A percentile compares a stretch with the other conserved stretches of the same genome.
phyloP scores from a whole-genome alignment of 2,797 vertebrate species.

The Epinephelus malabaricus region DNA sequence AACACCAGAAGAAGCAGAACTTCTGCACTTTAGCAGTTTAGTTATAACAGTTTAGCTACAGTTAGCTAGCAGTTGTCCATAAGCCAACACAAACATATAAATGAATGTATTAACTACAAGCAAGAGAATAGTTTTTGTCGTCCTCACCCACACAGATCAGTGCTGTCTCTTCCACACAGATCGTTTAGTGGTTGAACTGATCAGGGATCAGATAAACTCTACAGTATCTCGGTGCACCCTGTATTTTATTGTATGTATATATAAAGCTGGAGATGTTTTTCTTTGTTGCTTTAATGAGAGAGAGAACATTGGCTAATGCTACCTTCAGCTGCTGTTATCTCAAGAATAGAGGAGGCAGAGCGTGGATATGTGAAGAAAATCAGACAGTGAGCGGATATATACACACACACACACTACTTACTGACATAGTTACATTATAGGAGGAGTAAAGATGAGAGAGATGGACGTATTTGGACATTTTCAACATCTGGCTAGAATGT shows the following conservation, averaged over 20 bases:
- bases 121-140: background rate
- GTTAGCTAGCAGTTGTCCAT: background rate
- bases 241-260: background rate
- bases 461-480: too few relatives aligned
- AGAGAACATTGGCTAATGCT: background rate
- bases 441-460: too few relatives aligned
- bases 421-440: too few relatives aligned
- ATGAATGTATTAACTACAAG: background rate
- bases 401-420: too few relatives aligned
- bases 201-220: background rate
- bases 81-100: background rate
- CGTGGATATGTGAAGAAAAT: too few relatives aligned
- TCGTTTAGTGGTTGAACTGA: background rate
- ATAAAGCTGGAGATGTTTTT: background rate
- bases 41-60: background rate
- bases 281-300: conserved; percentile 1
- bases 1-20: background rate
- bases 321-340: background rate
- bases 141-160: background rate
- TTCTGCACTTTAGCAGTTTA: background rate
- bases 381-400: too few relatives aligned
- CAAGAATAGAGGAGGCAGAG: background rate
- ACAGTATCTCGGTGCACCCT: background rate
- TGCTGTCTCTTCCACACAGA: background rate
- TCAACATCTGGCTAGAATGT: background rate